Percentiles rank a stretch among this genome's conserved stretches.
Evolutionary conservation across 2,888 invertebrate species (phyloP).

Genomic region (Epistrophe eligans): DNA sequence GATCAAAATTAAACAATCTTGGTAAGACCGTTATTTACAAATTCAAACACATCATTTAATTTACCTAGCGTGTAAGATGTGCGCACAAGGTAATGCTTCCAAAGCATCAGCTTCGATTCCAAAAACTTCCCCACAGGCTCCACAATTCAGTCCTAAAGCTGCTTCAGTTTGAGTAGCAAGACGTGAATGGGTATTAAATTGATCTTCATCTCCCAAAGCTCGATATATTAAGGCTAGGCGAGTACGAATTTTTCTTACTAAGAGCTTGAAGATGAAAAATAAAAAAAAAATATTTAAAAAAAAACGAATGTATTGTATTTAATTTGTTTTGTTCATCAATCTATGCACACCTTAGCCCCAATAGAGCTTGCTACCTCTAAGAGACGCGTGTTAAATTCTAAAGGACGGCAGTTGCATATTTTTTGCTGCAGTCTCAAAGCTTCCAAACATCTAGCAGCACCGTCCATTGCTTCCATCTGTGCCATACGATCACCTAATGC

Average conservation of each 20-base stretch:
- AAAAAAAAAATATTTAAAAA: neutral
- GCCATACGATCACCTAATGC: slow-evolving; percentile 92
- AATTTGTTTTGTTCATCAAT: neutral
- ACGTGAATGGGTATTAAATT: slow-evolving; percentile 90
- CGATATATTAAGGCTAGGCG: slow-evolving; percentile 92
- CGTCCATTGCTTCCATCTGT: slow-evolving; percentile 96
- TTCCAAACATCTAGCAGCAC: slow-evolving; percentile 92
- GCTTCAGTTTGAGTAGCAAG: slow-evolving; percentile 87
- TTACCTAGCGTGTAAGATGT: slow-evolving; percentile 94
- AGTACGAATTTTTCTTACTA: slow-evolving; percentile 91
- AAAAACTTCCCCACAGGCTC: slow-evolving; percentile 91
- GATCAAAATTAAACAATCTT: too few species aligned
- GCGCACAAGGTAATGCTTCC: slow-evolving; percentile 93
- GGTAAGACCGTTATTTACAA: too few species aligned
- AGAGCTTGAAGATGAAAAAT: slow-evolving; percentile 85
- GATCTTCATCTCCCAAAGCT: slow-evolving; percentile 92
- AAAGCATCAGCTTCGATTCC: slow-evolving; percentile 89
- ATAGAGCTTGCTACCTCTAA: slow-evolving; percentile 93
- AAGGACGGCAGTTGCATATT: slow-evolving; percentile 93
- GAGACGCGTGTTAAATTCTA: slow-evolving; percentile 93
- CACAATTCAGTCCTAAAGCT: slow-evolving; percentile 91
- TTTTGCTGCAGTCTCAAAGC: slow-evolving; percentile 89
- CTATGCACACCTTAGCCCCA: slow-evolving; percentile 90
- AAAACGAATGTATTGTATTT: too few species aligned
- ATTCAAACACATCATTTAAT: neutral